Percentiles rank a stretch among this genome's conserved stretches.
These are phyloP conservation scores for Patella depressa DNA, from an alignment of 2,888 invertebrate genomes.

Conservation along the genomic window DNA sequence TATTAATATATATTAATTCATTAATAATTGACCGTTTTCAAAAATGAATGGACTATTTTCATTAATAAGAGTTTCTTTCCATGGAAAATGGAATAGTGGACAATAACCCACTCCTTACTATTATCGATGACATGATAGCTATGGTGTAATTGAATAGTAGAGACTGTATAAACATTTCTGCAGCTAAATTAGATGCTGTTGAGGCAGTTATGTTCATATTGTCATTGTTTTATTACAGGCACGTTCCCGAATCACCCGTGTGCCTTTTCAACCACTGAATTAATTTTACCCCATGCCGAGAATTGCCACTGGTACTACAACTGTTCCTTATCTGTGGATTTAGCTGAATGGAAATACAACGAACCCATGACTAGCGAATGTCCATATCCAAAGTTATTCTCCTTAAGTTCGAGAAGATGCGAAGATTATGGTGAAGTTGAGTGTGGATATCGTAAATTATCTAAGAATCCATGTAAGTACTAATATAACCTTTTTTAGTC, in stretches of 20 bases:
- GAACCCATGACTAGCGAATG: constrained; percentile 39
- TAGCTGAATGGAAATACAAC: constrained; percentile 21
- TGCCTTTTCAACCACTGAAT: constrained; percentile 21
- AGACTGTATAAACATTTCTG: no score
- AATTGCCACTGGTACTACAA: constrained; percentile 57
- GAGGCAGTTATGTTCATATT: background rate
- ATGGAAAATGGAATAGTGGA: no score
- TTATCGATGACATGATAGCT: no score
- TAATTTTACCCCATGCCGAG: constrained; percentile 49
- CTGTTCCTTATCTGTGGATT: constrained; percentile 34
- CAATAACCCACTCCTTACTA: no score
- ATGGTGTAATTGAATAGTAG: no score
- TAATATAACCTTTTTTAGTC: background rate
- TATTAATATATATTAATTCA: no score
- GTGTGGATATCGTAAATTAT: constrained; percentile 48
- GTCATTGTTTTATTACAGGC: constrained; percentile 11
- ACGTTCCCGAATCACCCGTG: constrained; percentile 25
- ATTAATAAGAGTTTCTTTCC: no score
- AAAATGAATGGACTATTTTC: no score
- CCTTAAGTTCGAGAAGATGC: constrained; percentile 39
- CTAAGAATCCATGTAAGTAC: constrained; percentile 53
- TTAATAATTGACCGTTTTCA: no score
- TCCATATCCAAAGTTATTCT: constrained; percentile 49
- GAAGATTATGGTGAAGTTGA: constrained; percentile 46
- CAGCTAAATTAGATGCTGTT: no score